Evolutionary conservation across 2,888 invertebrate genomes (phyloP).

Genomic region (Lasius platythorax): DNA sequence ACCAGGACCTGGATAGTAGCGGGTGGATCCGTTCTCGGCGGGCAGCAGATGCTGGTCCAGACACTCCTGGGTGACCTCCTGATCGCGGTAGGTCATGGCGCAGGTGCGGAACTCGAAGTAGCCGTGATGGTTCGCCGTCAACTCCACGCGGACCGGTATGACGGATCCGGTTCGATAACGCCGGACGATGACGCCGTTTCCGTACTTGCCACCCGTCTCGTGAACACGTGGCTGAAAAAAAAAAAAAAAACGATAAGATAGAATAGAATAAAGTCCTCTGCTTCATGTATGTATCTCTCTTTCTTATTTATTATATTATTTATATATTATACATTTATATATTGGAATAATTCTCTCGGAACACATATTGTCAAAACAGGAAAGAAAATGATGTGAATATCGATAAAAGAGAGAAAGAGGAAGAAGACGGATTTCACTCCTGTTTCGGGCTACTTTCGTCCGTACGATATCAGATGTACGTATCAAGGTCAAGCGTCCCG

Average conservation of each 20-base stretch:
- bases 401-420: neutral
- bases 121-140: slow-evolving; percentile 96
- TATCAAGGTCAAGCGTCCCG: slow-evolving; percentile 31
- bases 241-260: neutral
- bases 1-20: slow-evolving; percentile 92
- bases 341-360: neutral
- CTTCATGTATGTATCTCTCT: neutral
- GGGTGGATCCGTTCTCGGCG: slow-evolving; percentile 87
- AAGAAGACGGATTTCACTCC: slow-evolving; percentile 37
- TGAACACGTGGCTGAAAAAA: slow-evolving; percentile 90
- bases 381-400: neutral
- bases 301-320: neutral
- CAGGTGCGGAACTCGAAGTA: slow-evolving; percentile 95
- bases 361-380: neutral
- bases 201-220: slow-evolving; percentile 94
- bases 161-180: slow-evolving; percentile 90
- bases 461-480: neutral
- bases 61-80: slow-evolving; percentile 91
- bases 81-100: slow-evolving; percentile 88
- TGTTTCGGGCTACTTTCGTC: slow-evolving; percentile 35
- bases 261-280: neutral
- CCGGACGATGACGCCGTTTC: slow-evolving; percentile 93
- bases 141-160: slow-evolving; percentile 92
- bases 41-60: slow-evolving; percentile 91
- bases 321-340: neutral